phyloP scores from a whole-genome alignment of 2,113 vertebrate species.

The Merops nubicus region DNA sequence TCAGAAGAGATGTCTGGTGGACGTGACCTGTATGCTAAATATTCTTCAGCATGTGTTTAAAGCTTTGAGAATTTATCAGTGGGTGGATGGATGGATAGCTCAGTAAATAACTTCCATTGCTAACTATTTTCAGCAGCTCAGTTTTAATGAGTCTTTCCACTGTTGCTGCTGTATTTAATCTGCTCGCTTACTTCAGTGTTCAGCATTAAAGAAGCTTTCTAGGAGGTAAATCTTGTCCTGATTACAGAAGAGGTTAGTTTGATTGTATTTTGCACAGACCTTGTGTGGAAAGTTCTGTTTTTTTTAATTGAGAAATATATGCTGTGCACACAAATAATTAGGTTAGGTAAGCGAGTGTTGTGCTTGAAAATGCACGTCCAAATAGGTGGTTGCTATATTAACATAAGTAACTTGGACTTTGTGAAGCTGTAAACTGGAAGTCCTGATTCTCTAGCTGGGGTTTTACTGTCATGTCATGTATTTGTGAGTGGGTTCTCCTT shows the following conservation, averaged over 20 bases:
- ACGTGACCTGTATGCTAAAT: background rate
- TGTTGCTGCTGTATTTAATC: constrained; percentile 51
- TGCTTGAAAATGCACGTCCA: background rate
- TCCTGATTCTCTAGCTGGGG: background rate
- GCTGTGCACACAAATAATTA: constrained; percentile 13
- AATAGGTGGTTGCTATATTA: background rate
- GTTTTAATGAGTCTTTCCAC: constrained; percentile 48
- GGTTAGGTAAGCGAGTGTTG: background rate
- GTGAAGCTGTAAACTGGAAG: background rate
- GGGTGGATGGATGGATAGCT: background rate
- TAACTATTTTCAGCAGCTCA: constrained; percentile 26
- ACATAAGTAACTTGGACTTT: background rate
- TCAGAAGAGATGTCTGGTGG: background rate
- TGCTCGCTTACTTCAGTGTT: background rate
- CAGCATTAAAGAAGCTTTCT: constrained; percentile 32
- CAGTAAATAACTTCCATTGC: constrained; percentile 4
- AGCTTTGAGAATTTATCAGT: background rate
- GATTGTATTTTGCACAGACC: constrained; percentile 20
- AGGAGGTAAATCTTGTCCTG: constrained; percentile 33
- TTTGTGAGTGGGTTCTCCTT: background rate
- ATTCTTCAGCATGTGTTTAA: background rate
- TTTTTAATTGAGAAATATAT: constrained; percentile 13
- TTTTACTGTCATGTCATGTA: background rate
- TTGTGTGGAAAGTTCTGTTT: background rate
- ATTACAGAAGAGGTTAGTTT: constrained; percentile 41